Base-by-base conservation (phyloP, 2,888 invertebrate species). In the Drosophila peninsularis region DNA sequence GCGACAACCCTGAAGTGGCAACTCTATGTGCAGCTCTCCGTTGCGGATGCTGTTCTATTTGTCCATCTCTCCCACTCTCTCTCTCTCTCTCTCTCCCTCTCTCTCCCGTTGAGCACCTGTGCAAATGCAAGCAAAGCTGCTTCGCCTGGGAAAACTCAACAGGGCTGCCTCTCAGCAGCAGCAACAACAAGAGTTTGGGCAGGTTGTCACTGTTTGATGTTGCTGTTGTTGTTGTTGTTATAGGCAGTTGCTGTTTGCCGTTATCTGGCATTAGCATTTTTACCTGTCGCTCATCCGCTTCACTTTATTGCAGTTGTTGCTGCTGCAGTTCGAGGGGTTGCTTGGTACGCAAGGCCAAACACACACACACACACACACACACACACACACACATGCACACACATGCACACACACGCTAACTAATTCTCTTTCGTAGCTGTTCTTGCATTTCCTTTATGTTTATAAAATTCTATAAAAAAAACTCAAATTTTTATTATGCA, bases 251-350 rank as follows among this genome's bases (percentile, higher is more conserved):
- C 47, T 13, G 30, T 47, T 81, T 79, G 62, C 78, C 72, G 76
- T 84, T 81, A 81, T 84, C 82, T 76, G 39, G 61, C 68, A 75
- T 78, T 77, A 71, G 76, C 70, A 82, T 73, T 80, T 85, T 67
- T 82, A 82, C 82, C 86, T 86, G 82, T 76, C 80, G 75, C 45
- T 73, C 72, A 71, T 77, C 73, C 74, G 76, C 49, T 78, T 55
- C 55, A 52, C 19, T 74, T 76, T 62, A 60, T 69, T 73, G 50
- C 63, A 41, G 41, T 60, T 19, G 55, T 44, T 6, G 53, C 6
- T 14, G 47, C 62, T 60, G 64, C 36, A 39, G 39, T 52, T 52
- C 36, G 75, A 78, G 75, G 75, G 68, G 75, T 69, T 62, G 81
- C 34, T 63, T 34, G 42, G 44, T 27, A 32, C 30, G 57, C 21